Evolutionary conservation across 2,113 vertebrate species (phyloP).

Genomic region (Herpetotheres cachinnans): DNA sequence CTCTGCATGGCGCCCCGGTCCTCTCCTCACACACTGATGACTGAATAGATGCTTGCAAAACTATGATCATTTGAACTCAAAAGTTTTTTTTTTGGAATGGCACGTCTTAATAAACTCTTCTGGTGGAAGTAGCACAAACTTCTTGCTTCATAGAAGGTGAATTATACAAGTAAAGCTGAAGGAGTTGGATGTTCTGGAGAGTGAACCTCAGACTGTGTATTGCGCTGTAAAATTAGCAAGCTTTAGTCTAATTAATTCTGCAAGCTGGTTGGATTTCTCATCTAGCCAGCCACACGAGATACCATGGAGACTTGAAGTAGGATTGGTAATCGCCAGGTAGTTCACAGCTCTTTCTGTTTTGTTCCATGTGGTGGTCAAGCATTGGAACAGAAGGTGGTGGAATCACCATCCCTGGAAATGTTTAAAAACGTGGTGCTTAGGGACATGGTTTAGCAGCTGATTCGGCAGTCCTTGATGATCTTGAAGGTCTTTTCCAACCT

Average conservation of each 20-base stretch:
- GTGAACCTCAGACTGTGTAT: neutral
- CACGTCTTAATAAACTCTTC: neutral
- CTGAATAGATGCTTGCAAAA: neutral
- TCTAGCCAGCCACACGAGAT: neutral
- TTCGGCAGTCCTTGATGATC: too few species aligned
- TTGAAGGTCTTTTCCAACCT: too few species aligned
- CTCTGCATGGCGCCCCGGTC: fast-evolving
- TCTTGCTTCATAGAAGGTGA: neutral
- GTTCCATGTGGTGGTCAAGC: neutral
- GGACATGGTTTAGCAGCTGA: too few species aligned
- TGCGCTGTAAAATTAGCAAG: neutral
- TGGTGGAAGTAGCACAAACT: neutral
- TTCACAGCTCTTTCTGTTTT: neutral
- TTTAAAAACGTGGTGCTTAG: too few species aligned
- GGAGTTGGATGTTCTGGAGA: neutral
- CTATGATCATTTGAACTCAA: neutral
- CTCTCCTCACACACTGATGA: fast-evolving
- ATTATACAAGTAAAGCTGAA: neutral
- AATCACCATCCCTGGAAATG: too few species aligned
- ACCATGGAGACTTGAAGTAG: neutral
- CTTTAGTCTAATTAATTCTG: neutral
- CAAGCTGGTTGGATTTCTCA: neutral
- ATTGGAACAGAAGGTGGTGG: too few species aligned
- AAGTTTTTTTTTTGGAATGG: neutral
- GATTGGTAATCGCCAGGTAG: fast-evolving